Base-by-base conservation (phyloP, 2,888 invertebrate species). In the Dorcus hopei region DNA sequence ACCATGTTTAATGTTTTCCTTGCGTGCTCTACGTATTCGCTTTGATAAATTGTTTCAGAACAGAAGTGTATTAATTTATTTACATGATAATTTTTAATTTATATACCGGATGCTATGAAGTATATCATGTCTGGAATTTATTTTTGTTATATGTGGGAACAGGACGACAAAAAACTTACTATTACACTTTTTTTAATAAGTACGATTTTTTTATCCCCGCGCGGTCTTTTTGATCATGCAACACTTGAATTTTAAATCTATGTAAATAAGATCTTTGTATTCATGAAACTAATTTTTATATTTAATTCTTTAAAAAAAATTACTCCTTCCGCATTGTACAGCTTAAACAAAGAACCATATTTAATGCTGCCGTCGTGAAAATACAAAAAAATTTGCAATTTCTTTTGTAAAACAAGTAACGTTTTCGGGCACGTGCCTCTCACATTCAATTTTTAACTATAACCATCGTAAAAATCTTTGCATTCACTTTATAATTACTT, bases 71-170 rank as follows among this genome's bases (percentile, higher is more conserved):
- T 47, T 51, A 33, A 43, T 57, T 51, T 51, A 43, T 52, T 39
- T 45, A 57, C 47, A 51, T 57, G 56, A 39, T 51, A 57, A 57
- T 57, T 51, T 50, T 38, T 57, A 51, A 57, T 57, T 57, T 57
- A 51, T 57, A 52, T 57, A 23, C 56, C 26, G 39, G 38, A 56
- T 42, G 50, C 52, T 9, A 14, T 40, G 40, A 39, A 49, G 33
- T 23, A 9, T 50, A 38, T 50, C 50, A 33, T 39, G 40, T 50
- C 19, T 50, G 11, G 40, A 39, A 50, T 50, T 38, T 16, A 38
- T 50, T 11, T 50, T 38, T 39, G 40, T 38, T 50, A 16, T 50
- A 50, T 14, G 16, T 50, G 14, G 26, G 26, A 33, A 33, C 26
- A 33, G 26, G 23, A 23, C 11, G 16, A 38, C 14, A 50, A 50